phyloP scores from a whole-genome alignment of 2,113 vertebrate species.

The Corythoichthys intestinalis region DNA sequence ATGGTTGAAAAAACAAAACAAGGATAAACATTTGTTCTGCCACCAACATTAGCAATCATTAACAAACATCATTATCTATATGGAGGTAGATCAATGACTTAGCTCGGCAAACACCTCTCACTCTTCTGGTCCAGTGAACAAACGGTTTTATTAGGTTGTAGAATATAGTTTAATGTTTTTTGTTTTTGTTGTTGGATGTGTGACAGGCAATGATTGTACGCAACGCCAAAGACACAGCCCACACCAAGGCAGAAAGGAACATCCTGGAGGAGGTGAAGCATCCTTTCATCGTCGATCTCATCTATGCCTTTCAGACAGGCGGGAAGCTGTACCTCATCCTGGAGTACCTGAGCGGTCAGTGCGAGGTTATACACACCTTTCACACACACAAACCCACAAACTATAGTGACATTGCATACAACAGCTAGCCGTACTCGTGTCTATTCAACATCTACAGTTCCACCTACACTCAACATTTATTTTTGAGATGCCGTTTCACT shows the following conservation, averaged over 20 bases:
- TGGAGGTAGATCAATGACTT: neutral
- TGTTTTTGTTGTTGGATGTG: neutral
- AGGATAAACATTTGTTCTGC: neutral
- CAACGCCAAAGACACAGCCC: slow-evolving; percentile 98
- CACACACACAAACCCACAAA: neutral
- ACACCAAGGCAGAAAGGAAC: slow-evolving; percentile 98
- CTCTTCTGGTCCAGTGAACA: neutral
- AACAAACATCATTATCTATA: neutral
- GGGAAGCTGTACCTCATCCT: slow-evolving; percentile 99
- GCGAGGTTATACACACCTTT: neutral
- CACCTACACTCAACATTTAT: neutral
- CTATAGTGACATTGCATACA: too few species aligned
- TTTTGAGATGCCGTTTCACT: neutral
- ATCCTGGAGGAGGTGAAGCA: slow-evolving; percentile 99
- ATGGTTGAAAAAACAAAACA: neutral
- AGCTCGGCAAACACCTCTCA: neutral
- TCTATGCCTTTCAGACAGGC: slow-evolving; percentile 99
- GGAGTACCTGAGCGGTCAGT: slow-evolving; percentile 98
- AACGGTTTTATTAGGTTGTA: neutral
- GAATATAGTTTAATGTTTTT: neutral
- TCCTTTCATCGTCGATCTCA: slow-evolving; percentile 98
- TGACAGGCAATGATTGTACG: slow-evolving; percentile 96
- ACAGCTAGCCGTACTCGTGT: neutral
- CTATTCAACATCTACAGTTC: neutral
- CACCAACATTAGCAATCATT: neutral